These are phyloP conservation scores for Hippolais icterina DNA, from an alignment of 2,113 vertebrate genomes.

Conservation along the genomic window DNA sequence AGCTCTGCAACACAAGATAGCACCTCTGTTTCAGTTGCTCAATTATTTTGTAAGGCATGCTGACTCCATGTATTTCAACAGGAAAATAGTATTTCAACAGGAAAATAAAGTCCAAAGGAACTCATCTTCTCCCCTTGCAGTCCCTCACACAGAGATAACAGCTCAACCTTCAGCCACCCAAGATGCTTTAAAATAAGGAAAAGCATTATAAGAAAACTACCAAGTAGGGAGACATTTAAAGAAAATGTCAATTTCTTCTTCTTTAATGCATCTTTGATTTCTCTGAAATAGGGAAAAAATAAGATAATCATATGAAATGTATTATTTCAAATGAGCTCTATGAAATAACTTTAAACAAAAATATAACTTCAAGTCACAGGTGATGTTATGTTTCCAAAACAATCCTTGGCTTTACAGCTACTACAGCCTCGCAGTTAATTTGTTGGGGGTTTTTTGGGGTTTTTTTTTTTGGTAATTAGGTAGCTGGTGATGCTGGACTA, in stretches of 20 bases:
- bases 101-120: conserved; percentile 33
- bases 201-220: background rate
- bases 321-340: background rate
- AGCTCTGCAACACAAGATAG: conserved; percentile 65
- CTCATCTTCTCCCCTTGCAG: background rate
- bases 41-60: conserved; percentile 4
- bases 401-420: background rate
- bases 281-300: background rate
- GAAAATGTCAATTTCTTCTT: background rate
- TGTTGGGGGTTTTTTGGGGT: too few relatives aligned
- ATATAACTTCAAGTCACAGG: background rate
- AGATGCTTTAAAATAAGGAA: background rate
- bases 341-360: background rate
- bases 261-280: background rate
- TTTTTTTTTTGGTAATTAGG: background rate
- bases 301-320: background rate
- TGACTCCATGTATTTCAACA: background rate
- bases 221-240: background rate
- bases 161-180: background rate
- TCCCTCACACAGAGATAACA: background rate
- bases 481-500: background rate
- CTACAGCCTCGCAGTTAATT: background rate
- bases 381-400: background rate
- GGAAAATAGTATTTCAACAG: background rate
- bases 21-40: background rate